Percentiles rank a stretch among this genome's conserved stretches.
Conservation (phyloP, 2,113 vertebrate species). For the Cyphomyrus plagiostoma region DNA sequence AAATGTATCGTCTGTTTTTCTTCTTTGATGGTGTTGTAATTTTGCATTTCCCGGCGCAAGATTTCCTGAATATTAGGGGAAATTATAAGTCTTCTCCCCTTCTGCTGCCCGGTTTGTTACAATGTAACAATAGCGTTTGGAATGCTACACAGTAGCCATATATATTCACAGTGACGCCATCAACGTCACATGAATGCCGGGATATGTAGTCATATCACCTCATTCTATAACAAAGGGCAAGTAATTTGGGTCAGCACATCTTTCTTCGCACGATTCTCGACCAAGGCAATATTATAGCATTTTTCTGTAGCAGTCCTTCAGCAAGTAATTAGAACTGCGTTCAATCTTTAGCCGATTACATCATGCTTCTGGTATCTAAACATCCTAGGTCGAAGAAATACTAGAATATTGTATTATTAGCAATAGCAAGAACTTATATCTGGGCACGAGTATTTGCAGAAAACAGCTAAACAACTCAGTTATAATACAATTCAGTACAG, state of each 20-base stretch:
- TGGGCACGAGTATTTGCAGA: not conserved
- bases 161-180: conserved; percentile 25
- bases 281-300: not conserved
- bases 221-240: conserved; percentile 5
- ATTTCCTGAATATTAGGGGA: not conserved
- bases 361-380: not conserved
- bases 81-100: not conserved
- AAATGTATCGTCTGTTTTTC: not conserved
- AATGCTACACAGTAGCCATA: conserved; percentile 19
- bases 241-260: conserved; percentile 9
- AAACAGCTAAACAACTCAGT: not conserved
- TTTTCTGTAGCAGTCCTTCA: not conserved
- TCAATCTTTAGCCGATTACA: not conserved
- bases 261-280: not conserved
- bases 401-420: not conserved
- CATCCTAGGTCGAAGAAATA: not conserved
- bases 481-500: not conserved
- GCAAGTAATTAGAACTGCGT: not conserved
- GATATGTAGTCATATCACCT: conserved; percentile 14
- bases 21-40: not conserved
- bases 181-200: conserved; percentile 9
- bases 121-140: conserved; percentile 32
- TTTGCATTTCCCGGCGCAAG: conserved; percentile 6
- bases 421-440: not conserved
- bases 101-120: conserved; percentile 17